Evolutionary conservation across 2,888 invertebrate species (phyloP).

Genomic region (Phortica magna): DNA sequence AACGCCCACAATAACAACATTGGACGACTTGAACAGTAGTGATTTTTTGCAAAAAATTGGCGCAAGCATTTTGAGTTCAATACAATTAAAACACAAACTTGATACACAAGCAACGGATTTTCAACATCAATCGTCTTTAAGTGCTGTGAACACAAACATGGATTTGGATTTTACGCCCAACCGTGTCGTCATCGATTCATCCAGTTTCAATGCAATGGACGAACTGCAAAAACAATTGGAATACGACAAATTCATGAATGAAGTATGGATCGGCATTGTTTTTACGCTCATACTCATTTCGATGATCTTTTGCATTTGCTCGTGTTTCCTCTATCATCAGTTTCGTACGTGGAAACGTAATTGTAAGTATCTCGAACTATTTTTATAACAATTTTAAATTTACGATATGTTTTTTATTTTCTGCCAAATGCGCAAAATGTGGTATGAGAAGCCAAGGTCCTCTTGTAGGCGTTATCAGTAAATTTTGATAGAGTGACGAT

Average conservation of each 20-base stretch:
- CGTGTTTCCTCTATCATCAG: constrained; percentile 82
- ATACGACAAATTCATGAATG: constrained; percentile 82
- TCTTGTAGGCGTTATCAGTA: background rate
- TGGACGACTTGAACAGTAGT: constrained; percentile 58
- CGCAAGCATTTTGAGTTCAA: constrained; percentile 71
- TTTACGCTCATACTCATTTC: constrained; percentile 81
- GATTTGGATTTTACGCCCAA: constrained; percentile 66
- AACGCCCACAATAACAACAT: constrained; percentile 67
- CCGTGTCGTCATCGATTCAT: constrained; percentile 71
- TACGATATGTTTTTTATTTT: background rate
- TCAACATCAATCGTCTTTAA: constrained; percentile 27
- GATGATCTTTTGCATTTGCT: constrained; percentile 82
- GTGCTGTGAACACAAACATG: constrained; percentile 52
- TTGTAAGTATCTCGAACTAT: constrained; percentile 78
- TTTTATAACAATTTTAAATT: background rate
- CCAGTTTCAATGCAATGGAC: constrained; percentile 63
- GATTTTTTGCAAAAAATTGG: constrained; percentile 75
- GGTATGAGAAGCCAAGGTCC: background rate
- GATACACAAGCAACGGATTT: constrained; percentile 29
- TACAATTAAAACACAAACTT: constrained; percentile 64
- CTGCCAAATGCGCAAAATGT: background rate
- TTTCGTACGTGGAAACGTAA: constrained; percentile 83
- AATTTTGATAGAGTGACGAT: background rate
- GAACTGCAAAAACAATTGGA: constrained; percentile 77
- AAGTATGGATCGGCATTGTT: constrained; percentile 83